Base-by-base conservation (phyloP, 1,140 invertebrate genomes). In the Branchinecta lindahli region DNA sequence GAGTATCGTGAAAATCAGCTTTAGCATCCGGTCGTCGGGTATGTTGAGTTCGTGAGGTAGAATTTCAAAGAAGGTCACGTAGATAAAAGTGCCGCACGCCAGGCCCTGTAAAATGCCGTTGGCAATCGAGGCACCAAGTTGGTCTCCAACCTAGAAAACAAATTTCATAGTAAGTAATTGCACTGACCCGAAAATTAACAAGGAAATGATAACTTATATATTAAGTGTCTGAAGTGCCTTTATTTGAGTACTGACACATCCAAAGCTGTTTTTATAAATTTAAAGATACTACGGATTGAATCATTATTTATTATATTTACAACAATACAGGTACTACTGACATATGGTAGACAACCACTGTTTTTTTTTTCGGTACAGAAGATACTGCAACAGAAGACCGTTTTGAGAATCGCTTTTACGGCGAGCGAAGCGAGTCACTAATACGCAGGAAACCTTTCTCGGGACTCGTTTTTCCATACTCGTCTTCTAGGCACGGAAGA, bases 21-120 rank as follows among this genome's bases (percentile, higher is more conserved):
- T 84, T 8, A 78, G 74, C 45, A 82, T 74, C 68, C 83, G 76
- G 71, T 79, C 74, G 69, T 75, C 77, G 20, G 78, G 76, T 46
- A 73, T 73, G 72, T 78, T 77, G 47, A 82, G 74, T 79, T 91
- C 89, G 61, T 89, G 81, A 0, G 88, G 92, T 33, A 96, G 79
- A 33, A 96, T 88, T 82, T 96, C 94, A 77, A 92, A 91, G 46
- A 94, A 90, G 0, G 91, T 93, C 61, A 96, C 90, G 79, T 95
- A 96, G 0, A 96, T 80, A 66, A 96, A 85, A 3, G 92, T 95
- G 65, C 94, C 94, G 65, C 88, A 91, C n/a, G 92, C 91, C 46
- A 95, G 74, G 18, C 83, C 83, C 74, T 85, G 83, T 15, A 87
- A 76, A 67, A 83, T 74, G 7, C 82, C 83, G 75, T 80, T 82